Evolutionary conservation across 2,113 vertebrate species (phyloP).

Genomic region (Stercorarius parasiticus): DNA sequence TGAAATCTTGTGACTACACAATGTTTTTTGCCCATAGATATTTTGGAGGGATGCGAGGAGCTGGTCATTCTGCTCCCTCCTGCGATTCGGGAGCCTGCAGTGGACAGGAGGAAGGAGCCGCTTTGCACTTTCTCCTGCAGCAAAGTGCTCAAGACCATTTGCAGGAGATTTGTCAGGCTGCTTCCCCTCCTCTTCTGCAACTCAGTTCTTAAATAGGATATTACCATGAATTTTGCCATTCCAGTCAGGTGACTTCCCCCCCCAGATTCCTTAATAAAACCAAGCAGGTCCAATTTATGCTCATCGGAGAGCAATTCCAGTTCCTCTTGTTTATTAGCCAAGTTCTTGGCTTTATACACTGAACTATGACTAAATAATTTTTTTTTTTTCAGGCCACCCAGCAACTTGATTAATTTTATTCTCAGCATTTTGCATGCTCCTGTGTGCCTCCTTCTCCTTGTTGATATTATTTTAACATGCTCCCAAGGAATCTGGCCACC

Average conservation of each 20-base stretch:
- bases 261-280: not conserved
- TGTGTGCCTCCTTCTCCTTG: not conserved
- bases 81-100: not conserved
- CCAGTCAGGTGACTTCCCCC: not conserved
- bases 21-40: not conserved
- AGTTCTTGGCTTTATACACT: not conserved
- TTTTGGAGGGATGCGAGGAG: not conserved
- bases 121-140: not conserved
- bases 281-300: not conserved
- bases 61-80: rapidly evolving
- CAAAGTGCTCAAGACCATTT: not conserved
- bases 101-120: rapidly evolving
- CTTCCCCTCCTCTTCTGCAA: not conserved
- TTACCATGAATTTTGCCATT: not conserved
- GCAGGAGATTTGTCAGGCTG: not conserved
- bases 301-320: not conserved
- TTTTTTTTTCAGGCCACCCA: not conserved
- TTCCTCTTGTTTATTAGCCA: not conserved
- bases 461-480: not conserved
- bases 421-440: not conserved
- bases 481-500: not conserved
- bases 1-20: not conserved
- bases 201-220: not conserved
- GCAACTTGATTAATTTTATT: not conserved
- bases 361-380: not conserved